phyloP scores from a whole-genome alignment of 2,888 invertebrate species.

The Acronicta alni region DNA sequence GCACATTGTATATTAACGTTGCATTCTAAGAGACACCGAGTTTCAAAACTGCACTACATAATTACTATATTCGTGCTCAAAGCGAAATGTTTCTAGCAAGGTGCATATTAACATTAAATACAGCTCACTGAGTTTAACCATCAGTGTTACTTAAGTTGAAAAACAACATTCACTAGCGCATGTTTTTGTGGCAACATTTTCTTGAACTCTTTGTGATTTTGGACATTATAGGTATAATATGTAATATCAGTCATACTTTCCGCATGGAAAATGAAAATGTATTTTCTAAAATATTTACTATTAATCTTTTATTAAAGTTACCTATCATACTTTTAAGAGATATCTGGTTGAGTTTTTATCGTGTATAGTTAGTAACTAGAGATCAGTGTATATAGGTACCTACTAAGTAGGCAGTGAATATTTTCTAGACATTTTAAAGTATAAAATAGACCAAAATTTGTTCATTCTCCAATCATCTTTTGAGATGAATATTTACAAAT shows the following conservation, averaged over 20 bases:
- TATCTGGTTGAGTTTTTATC: too few relatives aligned
- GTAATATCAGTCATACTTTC: neutral
- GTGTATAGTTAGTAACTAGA: too few relatives aligned
- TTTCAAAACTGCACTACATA: slow-evolving; percentile 57
- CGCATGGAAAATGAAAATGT: too few relatives aligned
- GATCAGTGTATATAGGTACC: too few relatives aligned
- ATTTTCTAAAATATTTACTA: too few relatives aligned
- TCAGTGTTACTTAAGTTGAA: slow-evolving; percentile 35
- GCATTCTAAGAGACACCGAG: slow-evolving; percentile 44
- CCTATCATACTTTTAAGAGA: too few relatives aligned
- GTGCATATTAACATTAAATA: slow-evolving; percentile 51
- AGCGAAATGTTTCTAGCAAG: slow-evolving; percentile 50
- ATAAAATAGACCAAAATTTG: neutral
- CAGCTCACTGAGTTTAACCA: slow-evolving; percentile 43
- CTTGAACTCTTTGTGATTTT: slow-evolving; percentile 9
- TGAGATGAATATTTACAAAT: too few relatives aligned
- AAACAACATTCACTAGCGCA: slow-evolving; percentile 50
- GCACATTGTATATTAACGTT: slow-evolving; percentile 67
- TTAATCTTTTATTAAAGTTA: too few relatives aligned
- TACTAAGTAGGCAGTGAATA: too few relatives aligned
- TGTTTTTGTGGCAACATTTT: slow-evolving; percentile 23
- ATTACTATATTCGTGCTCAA: slow-evolving; percentile 58
- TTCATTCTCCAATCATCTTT: too few relatives aligned
- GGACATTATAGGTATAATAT: neutral
- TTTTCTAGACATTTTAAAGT: neutral